Evolutionary conservation across 2,113 vertebrate species (phyloP).

Genomic region (Ammodytes marinus): DNA sequence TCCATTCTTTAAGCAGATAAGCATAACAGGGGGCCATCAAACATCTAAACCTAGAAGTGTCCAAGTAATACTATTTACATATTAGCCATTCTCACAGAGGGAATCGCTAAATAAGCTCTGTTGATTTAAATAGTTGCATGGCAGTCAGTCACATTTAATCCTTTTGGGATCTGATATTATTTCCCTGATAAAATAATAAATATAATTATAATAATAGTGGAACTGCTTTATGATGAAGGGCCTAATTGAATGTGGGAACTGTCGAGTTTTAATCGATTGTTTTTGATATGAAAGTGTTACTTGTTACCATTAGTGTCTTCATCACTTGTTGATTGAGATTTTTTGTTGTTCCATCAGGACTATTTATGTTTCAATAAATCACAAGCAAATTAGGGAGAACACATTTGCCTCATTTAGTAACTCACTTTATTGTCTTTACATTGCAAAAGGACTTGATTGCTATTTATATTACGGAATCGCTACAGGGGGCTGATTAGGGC

Average conservation of each 20-base stretch:
- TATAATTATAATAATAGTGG: conserved; percentile 23
- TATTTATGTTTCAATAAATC: conserved; percentile 70
- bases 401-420: conserved; percentile 68
- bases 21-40: conserved; percentile 85
- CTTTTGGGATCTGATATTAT: conserved; percentile 51
- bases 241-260: conserved; percentile 11
- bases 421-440: conserved; percentile 73
- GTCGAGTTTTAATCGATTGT: conserved; percentile 21
- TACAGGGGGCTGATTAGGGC: conserved; percentile 71
- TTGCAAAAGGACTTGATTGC: conserved; percentile 66
- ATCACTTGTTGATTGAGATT: conserved; percentile 44
- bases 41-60: conserved; percentile 79
- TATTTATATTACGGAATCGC: conserved; percentile 62
- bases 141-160: conserved; percentile 56
- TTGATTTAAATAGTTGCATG: conserved; percentile 55
- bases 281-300: conserved; percentile 31
- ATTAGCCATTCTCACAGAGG: conserved; percentile 65
- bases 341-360: conserved; percentile 35
- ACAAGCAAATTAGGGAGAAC: conserved; percentile 69
- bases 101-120: conserved; percentile 69
- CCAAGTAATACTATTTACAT: conserved; percentile 81
- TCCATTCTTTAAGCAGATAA: conserved; percentile 81
- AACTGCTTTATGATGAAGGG: neutral
- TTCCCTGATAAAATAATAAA: conserved; percentile 28
- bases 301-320: conserved; percentile 39